Evolutionary conservation across 2,797 vertebrate species (phyloP), one percentile per base, ranked within the genome.

Genomic region (Botia kubotai): DNA sequence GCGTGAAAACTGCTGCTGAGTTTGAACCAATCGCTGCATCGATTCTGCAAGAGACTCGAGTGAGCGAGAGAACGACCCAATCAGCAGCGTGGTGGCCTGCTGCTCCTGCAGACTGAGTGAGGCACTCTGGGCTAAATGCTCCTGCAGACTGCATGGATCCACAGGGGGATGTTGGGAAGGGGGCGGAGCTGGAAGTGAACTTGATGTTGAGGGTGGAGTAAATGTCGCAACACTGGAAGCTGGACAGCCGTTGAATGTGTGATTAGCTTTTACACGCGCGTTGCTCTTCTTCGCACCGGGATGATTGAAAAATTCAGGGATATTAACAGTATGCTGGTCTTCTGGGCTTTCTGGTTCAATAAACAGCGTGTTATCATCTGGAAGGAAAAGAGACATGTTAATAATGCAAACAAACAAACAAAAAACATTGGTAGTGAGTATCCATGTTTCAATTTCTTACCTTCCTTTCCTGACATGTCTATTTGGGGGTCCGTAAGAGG

Each of bases 101-200:
- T 95, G 94, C 92, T 95, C 93, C 89, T 92, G 89, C 4, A 95
- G 82, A 82, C 94, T 93, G 77, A 92, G 91, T 0, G 87, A 81
- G 4, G 93, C 90, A 84, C 90, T 84, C 84, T 90, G 91, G 39
- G 90, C 76, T 80, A 94, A 87, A 13, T 82, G 87, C 26, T 89
- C 87, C 3, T 39, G 87, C 0, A 83, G 11, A 23, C 43, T 77
- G 36, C 58, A 77, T 8, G 83, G 21, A 58, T 78, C 13, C 19
- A 72, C 33, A 14, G 76, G 80, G 58, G 60, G 21, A 57, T 16
- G 73, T 55, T 12, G 87, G 21, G 53, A 13, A 53, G 60, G 82
- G 85, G 26, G 63, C 1, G 2, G 67, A 68, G 23, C 63, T n/a
- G 46, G 52, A 33, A 70, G 10, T 13, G 19, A 29, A 48, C 16